phyloP scores from a whole-genome alignment of 2,797 vertebrate species.

The Cygnus olor region DNA sequence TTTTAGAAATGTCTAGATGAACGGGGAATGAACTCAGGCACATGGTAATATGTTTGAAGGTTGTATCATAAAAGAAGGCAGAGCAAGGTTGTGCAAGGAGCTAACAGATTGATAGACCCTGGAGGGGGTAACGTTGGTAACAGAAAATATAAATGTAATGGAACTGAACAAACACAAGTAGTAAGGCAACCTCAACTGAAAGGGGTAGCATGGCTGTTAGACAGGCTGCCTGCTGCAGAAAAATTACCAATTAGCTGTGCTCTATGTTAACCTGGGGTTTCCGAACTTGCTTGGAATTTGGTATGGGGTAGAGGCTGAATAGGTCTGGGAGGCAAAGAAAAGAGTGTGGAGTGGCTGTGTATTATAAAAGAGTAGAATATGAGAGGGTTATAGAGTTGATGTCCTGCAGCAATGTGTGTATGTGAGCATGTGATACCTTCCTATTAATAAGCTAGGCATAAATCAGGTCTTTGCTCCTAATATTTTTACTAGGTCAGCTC shows the following conservation, averaged over 20 bases:
- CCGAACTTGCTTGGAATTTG: not conserved
- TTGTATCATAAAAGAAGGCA: not conserved
- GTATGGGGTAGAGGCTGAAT: not conserved
- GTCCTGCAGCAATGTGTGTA: not conserved
- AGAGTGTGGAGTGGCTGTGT: not conserved
- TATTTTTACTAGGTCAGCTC: not conserved
- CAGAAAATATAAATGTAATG: not conserved
- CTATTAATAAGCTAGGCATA: not conserved
- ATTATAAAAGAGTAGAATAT: not conserved
- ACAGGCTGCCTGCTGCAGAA: not conserved
- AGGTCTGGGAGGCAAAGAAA: not conserved
- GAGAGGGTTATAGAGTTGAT: not conserved
- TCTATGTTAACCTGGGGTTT: not conserved
- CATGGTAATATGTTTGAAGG: not conserved
- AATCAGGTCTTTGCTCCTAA: not conserved
- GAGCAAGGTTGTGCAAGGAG: not conserved
- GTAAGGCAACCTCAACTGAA: not conserved
- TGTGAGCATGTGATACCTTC: not conserved
- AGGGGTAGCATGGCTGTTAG: not conserved
- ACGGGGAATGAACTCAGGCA: not conserved
- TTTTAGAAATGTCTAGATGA: not conserved
- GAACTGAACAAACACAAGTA: not conserved
- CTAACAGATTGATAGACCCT: not conserved
- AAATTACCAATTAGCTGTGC: not conserved
- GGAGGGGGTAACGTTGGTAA: not conserved